phyloP scores from a whole-genome alignment of 2,888 invertebrate species.

The Eueremaeus valkanovi region DNA sequence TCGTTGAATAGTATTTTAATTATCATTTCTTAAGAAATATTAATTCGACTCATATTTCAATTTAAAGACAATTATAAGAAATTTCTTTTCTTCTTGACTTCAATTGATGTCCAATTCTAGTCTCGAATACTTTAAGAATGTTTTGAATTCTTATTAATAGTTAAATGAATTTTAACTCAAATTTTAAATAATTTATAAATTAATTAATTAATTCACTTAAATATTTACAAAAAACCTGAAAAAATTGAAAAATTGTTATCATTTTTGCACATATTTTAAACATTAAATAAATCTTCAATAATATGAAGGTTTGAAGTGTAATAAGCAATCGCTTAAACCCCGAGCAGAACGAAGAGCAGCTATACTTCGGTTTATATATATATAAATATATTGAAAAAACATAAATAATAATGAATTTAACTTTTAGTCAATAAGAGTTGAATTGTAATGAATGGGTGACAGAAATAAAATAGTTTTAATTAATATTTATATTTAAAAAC shows the following conservation, averaged over 20 bases:
- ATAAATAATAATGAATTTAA: not conserved
- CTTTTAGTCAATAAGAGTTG: not conserved
- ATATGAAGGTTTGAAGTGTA: conserved; percentile 26
- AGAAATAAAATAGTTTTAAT: too few relatives aligned
- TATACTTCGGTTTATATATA: too few relatives aligned
- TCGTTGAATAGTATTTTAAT: not conserved
- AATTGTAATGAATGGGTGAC: not conserved
- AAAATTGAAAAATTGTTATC: conserved; percentile 6
- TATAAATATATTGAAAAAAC: not conserved
- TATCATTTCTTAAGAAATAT: not conserved
- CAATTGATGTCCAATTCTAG: conserved; percentile 6
- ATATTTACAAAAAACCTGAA: not conserved
- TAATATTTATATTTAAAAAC: not conserved
- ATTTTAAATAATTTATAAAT: not conserved
- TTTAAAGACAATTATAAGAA: not conserved
- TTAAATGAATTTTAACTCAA: not conserved
- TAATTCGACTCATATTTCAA: not conserved
- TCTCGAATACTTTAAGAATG: not conserved
- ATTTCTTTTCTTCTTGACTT: not conserved
- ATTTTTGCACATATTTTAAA: conserved; percentile 33
- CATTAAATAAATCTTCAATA: conserved; percentile 23
- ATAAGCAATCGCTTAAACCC: conserved; percentile 29
- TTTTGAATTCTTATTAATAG: not conserved
- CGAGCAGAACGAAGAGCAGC: conserved; percentile 28
- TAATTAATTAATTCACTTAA: conserved; percentile 3